Base-by-base conservation (phyloP, 2,797 vertebrate genomes). In the Tangara arthus region DNA sequence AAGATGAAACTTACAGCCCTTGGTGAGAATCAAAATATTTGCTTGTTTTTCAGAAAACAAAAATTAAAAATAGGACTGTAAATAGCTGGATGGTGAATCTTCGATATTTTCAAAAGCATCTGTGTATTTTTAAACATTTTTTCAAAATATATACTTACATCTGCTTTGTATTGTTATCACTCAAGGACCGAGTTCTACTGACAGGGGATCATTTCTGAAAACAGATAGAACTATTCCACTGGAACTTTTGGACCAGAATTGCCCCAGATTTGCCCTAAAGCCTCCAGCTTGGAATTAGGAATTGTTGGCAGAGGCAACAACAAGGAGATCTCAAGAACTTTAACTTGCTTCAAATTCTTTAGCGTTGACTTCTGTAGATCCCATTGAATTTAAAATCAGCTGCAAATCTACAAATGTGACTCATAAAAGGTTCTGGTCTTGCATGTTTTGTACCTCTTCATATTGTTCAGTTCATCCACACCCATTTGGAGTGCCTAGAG, bases 1-100 rank as follows among this genome's bases (percentile, higher is more conserved):
- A 44, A 50, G 71, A 34, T 39, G 27, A 8, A 59, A 20, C 35
- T 59, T 42, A n/a, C 11, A 71, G 63, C 15, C 27, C n/a, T 55
- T 0, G 0, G 9, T 32, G 39, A 80, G n/a, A 73, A 71, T 24
- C 15, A 70, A 44, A n/a, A 37, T n/a, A 49, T 73, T 77, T 80
- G 5, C 24, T 70, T 60, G 34, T 8, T 82, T 82, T 87, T 64
- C 47, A 84, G 60, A 30, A 93, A 86, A 79, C 32, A 21, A 12
- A 34, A n/a, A 75, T 39, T 41, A 15, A 69, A 91, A 82, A 60
- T 34, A 73, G 23, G 37, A 64, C 30, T 60, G 17, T 47, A 37
- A 92, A 77, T 85, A 84, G 37, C 16, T 86, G 56, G 41, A 73
- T 78, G 57, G 44, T 34, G 15, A 83, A 60, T 47, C 46, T n/a